phyloP scores from a whole-genome alignment of 92 coral and sea anemone species.

The Epizoanthus scotinus region DNA sequence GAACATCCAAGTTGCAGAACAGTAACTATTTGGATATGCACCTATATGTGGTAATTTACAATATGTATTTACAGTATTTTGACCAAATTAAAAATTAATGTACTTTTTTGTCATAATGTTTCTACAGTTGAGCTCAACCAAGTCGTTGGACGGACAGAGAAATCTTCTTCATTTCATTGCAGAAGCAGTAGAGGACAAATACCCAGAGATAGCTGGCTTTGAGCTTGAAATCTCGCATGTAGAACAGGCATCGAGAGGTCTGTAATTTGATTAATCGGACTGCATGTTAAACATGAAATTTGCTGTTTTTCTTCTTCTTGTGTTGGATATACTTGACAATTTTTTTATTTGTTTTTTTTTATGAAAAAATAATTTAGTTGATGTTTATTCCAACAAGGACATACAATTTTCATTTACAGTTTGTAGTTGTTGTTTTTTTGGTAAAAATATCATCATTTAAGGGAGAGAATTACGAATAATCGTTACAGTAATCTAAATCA shows the following conservation, averaged over 20 bases:
- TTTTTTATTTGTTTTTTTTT: no score
- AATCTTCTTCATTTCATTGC: conserved; percentile 90
- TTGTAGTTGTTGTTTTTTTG: no score
- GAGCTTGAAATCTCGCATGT: conserved; percentile 89
- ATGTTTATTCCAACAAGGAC: no score
- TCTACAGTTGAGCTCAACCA: conserved; percentile 90
- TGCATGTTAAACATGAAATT: background rate
- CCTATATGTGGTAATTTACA: no score
- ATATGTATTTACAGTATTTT: background rate
- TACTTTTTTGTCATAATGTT: background rate
- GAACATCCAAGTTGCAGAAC: no score
- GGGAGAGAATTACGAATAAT: no score
- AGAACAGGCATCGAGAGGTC: conserved; percentile 93
- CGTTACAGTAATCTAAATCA: no score
- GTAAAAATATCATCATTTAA: no score
- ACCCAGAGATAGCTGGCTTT: conserved; percentile 94
- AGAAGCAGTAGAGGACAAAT: conserved; percentile 79
- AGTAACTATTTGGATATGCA: no score
- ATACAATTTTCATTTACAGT: no score
- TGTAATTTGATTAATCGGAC: background rate
- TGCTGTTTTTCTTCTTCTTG: background rate
- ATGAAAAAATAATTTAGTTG: no score
- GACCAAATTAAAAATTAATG: background rate
- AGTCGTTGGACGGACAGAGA: conserved; percentile 91
- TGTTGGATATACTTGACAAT: background rate